Base-by-base conservation (phyloP, 2,888 invertebrate genomes). In the Leptopterna dolabrata region DNA sequence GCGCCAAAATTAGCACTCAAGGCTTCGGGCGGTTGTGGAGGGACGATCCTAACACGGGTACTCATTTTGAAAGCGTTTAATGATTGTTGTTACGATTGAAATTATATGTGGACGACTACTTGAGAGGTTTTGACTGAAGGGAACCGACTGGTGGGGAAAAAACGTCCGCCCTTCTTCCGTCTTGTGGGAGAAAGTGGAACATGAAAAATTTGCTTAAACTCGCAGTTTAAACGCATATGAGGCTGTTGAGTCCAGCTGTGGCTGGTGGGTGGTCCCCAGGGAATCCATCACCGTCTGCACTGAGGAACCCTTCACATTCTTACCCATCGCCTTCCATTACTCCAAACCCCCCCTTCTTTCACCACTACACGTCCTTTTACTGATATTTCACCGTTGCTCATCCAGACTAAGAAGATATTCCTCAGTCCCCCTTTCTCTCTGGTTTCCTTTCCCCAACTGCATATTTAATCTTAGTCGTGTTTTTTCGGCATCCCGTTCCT, bases 251-350 rank as follows among this genome's bases (percentile, higher is more conserved):
- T 70, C 24, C 29, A 29, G 70, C 70, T 70, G 29, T n/a, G 70
- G 29, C 70, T 70, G 70, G 24, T 70, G 70, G 70, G 70, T 70
- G 70, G 70, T 70, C 70, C 29, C n/a, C 70, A 14, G 70, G 70
- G 47, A 16, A 47, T 47, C 47, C 47, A 47, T 47, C 47, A 7
- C 47, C 47, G 47, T 47, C 47, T 47, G 14, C 13, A 16, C 47
- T 47, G 47, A 47, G 16, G 47, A 47, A 14, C 47, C 47, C 47
- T 47, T 47, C 47, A 47, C 47, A 47, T 47, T 47, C 47, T 47
- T 47, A 47, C 47, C 47, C 47, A 47, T 47, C 47, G 47, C 47
- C 47, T 47, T 47, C 47, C 47, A 47, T 47, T 47, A 47, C 6
- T 13, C 47, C 14, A 3, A 4, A 47, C 47, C 47, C 7, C 47